These are phyloP conservation scores for Chlorospingus semifuscus DNA, from an alignment of 2,797 vertebrate species.

Conservation along the genomic window DNA sequence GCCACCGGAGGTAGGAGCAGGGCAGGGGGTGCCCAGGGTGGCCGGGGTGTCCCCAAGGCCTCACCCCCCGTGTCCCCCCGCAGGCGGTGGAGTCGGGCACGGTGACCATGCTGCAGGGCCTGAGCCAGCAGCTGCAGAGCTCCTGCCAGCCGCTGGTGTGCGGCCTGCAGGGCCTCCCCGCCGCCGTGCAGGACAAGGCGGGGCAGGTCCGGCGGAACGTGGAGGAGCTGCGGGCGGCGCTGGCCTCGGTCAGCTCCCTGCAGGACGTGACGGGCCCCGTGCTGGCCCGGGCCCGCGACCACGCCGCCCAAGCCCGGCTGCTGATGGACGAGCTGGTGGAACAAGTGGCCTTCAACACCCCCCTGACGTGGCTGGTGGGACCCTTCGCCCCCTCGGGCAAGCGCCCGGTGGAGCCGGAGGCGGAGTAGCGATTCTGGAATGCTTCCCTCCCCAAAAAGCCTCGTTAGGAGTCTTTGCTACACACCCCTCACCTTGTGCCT, in stretches of 20 bases:
- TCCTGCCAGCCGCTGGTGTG: slow-evolving; percentile 55
- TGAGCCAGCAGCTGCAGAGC: slow-evolving; percentile 70
- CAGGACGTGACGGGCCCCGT: slow-evolving; percentile 77
- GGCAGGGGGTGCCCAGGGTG: fast-evolving
- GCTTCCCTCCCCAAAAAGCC: background rate
- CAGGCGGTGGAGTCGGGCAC: slow-evolving; percentile 79
- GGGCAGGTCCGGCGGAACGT: slow-evolving; percentile 77
- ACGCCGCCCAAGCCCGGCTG: slow-evolving; percentile 63
- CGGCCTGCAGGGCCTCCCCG: slow-evolving; percentile 73
- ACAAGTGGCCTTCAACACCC: slow-evolving; percentile 83
- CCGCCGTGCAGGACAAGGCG: slow-evolving; percentile 72
- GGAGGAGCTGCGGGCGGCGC: slow-evolving; percentile 81
- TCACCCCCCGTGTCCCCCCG: fast-evolving
- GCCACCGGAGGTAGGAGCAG: slow-evolving; percentile 20
- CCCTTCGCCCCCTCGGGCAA: slow-evolving; percentile 80
- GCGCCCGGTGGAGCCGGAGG: background rate
- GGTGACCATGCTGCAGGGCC: slow-evolving; percentile 78
- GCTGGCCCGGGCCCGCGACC: slow-evolving; percentile 80
- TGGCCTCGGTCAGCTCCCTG: slow-evolving; percentile 70
- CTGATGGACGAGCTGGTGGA: slow-evolving; percentile 87
- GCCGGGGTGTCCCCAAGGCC: fast-evolving
- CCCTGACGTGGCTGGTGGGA: slow-evolving; percentile 91
- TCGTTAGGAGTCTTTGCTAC: background rate
- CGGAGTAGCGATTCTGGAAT: background rate
- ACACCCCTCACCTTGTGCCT: background rate